Conservation (phyloP, 2,113 vertebrate species). For the Protobothrops flavoviridis region DNA sequence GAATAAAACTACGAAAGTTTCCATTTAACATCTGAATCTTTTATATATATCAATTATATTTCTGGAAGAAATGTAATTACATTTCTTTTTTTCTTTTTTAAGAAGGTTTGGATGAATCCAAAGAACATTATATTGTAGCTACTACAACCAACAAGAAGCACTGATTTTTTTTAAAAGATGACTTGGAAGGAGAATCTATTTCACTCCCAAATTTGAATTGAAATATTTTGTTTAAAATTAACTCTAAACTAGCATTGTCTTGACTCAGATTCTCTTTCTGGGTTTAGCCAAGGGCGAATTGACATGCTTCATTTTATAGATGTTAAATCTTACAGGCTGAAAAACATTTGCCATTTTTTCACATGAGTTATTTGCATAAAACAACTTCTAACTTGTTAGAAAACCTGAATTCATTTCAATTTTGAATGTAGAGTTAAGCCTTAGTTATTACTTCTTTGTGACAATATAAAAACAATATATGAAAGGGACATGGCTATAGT, state of each 20-base stretch:
- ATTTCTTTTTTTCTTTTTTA: neutral
- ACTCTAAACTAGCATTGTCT: neutral
- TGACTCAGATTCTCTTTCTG: constrained; percentile 5
- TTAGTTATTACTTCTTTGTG: too few species aligned
- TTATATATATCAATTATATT: neutral
- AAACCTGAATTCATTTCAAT: neutral
- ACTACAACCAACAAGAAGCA: neutral
- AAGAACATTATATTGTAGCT: neutral
- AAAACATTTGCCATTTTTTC: neutral
- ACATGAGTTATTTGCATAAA: neutral
- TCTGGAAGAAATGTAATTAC: neutral
- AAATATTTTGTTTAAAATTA: neutral
- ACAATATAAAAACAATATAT: neutral
- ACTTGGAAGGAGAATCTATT: neutral
- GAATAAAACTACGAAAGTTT: neutral
- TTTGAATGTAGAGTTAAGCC: neutral
- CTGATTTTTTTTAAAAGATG: neutral
- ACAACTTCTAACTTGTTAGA: neutral
- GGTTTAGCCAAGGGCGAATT: neutral
- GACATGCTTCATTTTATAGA: neutral
- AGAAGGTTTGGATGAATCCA: neutral
- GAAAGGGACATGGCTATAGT: neutral
- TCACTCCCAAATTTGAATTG: neutral
- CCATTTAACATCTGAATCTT: neutral
- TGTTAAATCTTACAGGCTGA: neutral